Evolutionary conservation across 2,888 invertebrate genomes (phyloP), one percentile per base, ranked within the genome.

Genomic region (Eupithecia dodoneata): DNA sequence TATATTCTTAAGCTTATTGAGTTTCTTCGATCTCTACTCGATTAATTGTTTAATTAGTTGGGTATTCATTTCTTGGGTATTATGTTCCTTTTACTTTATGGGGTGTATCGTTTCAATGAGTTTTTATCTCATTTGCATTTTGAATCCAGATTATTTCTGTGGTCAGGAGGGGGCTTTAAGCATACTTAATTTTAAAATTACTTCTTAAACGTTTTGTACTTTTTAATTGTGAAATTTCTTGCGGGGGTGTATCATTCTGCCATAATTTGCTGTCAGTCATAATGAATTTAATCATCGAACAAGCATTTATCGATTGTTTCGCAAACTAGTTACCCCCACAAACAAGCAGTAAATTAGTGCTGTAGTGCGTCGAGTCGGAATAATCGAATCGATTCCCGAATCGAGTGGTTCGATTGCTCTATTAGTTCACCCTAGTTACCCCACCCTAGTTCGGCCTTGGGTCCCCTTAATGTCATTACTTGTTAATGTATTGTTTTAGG

Each of bases 401-500:
- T 88, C 88, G 89, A 90, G 87, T 87, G 88, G 87, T 86, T 87
- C 86, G 89, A 90, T 89, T 88, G 90, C 88, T 91, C 90, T 92
- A 92, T 93, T 92, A 92, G 90, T 89, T 84, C 89, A 89, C 93
- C 91, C 92, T 87, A 87, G 88, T 87, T 86, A 77, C 82, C 81
- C 82, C 85, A 78, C 76, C 81, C 75, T 77, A 77, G 77, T 77
- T 78, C 42, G 66, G 13, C 66, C 66, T 66, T 72, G 83, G 87
- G 67, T 77, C 87, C 87, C 87, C 86, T 81, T 89, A 90, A 90
- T 85, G 79, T 83, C 82, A 85, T 91, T 91, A 90, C 84, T 71
- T 74, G 81, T 84, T 87, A 90, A 87, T 89, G 87, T 89, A 90
- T 91, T 92, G 91, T 92, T 90, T 91, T 88, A 87, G 79, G 69